phyloP scores from a whole-genome alignment of 53 echinoderm and acorn worm genomes.

The Glandiceps talaboti region DNA sequence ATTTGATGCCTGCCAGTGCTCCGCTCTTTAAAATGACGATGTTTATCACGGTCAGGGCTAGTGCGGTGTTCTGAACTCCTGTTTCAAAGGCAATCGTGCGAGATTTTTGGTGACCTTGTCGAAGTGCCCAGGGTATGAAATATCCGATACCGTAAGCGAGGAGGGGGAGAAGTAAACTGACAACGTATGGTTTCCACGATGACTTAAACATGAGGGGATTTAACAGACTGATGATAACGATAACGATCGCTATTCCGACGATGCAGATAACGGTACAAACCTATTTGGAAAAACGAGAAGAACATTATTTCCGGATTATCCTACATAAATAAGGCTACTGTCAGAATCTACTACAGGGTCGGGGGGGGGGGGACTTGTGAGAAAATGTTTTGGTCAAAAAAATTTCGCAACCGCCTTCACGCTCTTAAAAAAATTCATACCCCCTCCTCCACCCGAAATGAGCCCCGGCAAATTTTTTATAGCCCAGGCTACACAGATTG shows the following conservation, averaged over 20 bases:
- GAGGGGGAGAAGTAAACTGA: background rate
- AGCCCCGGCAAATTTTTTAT: too few relatives aligned
- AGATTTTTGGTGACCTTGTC: conserved; percentile 47
- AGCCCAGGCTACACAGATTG: too few relatives aligned
- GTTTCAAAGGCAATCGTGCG: conserved; percentile 92
- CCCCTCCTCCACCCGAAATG: too few relatives aligned
- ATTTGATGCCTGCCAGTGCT: background rate
- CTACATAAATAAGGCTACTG: too few relatives aligned
- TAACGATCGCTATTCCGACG: background rate
- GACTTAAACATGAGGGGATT: background rate
- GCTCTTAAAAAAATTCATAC: too few relatives aligned
- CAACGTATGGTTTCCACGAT: background rate
- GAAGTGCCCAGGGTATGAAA: conserved; percentile 7
- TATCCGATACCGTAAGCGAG: background rate
- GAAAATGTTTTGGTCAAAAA: too few relatives aligned
- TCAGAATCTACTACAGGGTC: too few relatives aligned
- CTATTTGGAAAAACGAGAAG: too few relatives aligned
- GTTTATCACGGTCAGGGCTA: conserved; percentile 57
- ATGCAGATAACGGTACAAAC: background rate
- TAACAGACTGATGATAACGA: background rate
- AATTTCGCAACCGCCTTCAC: too few relatives aligned
- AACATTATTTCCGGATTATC: too few relatives aligned
- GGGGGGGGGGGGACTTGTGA: too few relatives aligned
- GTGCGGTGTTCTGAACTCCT: conserved; percentile 62
- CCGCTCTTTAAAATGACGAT: conserved; percentile 40